Base-by-base conservation (phyloP, 2,888 invertebrate genomes). In the Acleris holmiana region DNA sequence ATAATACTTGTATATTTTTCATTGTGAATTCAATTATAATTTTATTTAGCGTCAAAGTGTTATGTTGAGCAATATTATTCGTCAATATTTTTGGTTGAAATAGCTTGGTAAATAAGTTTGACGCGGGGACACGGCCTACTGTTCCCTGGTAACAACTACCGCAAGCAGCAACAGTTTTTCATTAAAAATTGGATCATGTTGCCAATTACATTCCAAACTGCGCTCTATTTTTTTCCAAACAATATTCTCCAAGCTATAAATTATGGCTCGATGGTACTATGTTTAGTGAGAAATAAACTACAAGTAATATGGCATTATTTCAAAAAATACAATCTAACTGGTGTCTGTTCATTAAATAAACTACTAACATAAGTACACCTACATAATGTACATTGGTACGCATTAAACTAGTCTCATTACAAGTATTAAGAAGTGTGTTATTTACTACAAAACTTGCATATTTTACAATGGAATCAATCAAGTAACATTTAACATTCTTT, bases 271-370 rank as follows among this genome's bases (percentile, higher is more conserved):
- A 55, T 55, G 60, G 65, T 65, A 60, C 60, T 55, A 44, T 65
- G 55, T 59, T 65, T 54, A 60, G 60, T 55, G 46, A 60, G 53
- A 55, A 55, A 60, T 55, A 60, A 65, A 54, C 55, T 55, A 60
- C 55, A 60, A 65, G 55, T 65, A 65, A 65, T 65, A 65, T 65
- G 65, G 65, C 65, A 44, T 35, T 65, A 55, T 65, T 55, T 59
- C 44, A 55, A 59, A 60, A 35, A 55, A 55, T 65, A 65, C 25
- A 41, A 64, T 65, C 65, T 65, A 65, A 54, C 60, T 60, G 59
- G 60, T 65, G 59, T 55, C n/a, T 35, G 44, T 55, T 59, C 17
- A 44, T 55, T 25, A 48, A 50, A 49, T 46, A 44, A 54, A 44
- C 53, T 17, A 15, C 29, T 59, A 18, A 46, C 21, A 46, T 47